Evolutionary conservation across 2,113 vertebrate genomes (phyloP).

Genomic region (Poeciliopsis prolifica): DNA sequence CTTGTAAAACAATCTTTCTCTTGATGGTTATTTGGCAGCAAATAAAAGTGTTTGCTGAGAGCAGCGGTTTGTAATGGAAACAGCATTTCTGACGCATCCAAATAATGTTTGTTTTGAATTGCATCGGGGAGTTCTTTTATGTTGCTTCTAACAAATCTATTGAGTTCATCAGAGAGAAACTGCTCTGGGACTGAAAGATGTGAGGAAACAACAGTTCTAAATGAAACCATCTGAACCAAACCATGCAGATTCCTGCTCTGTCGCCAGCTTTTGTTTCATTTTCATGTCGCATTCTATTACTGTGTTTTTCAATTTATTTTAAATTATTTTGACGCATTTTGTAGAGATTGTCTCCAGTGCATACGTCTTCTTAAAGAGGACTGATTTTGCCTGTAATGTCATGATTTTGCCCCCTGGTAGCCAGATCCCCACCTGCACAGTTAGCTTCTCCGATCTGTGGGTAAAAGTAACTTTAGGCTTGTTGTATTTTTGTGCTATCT

Average conservation of each 20-base stretch:
- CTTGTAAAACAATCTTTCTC: neutral
- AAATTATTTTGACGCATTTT: neutral
- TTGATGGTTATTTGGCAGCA: constrained; percentile 10
- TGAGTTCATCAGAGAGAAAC: constrained; percentile 5
- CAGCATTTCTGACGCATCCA: constrained; percentile 4
- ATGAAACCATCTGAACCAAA: constrained; percentile 10
- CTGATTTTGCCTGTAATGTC: neutral
- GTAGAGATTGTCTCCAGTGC: neutral
- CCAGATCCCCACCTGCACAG: constrained; percentile 24
- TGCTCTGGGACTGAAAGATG: neutral
- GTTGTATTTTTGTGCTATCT: constrained; percentile 79
- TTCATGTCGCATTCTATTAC: neutral
- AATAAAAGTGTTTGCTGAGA: constrained; percentile 4
- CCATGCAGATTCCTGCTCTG: neutral
- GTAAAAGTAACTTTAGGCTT: constrained; percentile 84
- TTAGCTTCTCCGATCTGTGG: constrained; percentile 65
- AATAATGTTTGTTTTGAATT: constrained; percentile 2
- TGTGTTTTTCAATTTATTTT: neutral
- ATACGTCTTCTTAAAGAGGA: neutral
- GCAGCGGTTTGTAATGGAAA: constrained; percentile 4
- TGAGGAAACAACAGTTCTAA: neutral
- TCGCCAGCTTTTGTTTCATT: neutral
- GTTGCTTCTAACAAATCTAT: neutral
- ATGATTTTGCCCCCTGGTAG: neutral
- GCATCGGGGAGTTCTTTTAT: neutral